phyloP scores from a whole-genome alignment of 1,140 invertebrate genomes.

The Drosophila seguyi region DNA sequence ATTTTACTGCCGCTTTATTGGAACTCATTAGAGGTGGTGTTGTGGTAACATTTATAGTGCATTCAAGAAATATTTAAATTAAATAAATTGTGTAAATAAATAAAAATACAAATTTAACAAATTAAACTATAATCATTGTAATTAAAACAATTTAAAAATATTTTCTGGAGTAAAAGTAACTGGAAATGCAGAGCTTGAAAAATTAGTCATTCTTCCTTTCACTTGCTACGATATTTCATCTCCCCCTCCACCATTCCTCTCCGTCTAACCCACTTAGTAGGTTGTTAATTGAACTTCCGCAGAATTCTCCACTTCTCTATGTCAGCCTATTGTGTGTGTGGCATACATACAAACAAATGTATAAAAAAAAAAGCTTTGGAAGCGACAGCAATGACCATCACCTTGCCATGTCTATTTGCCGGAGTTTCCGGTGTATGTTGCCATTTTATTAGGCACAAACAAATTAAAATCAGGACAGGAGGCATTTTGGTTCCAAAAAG shows the following conservation, averaged over 20 bases:
- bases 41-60: neutral
- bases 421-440: constrained; percentile 48
- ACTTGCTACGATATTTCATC: constrained; percentile 1
- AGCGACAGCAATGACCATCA: constrained; percentile 56
- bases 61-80: neutral
- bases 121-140: too few relatives aligned
- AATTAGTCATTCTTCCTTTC: constrained; percentile 11
- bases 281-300: constrained; percentile 69
- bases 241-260: neutral
- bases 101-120: too few relatives aligned
- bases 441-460: constrained; percentile 23
- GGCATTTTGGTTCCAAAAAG: constrained; percentile 3
- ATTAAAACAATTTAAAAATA: too few relatives aligned
- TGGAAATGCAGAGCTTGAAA: constrained; percentile 3
- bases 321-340: constrained; percentile 33
- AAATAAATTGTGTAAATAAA: neutral
- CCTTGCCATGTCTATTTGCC: constrained; percentile 47
- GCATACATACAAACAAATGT: constrained; percentile 11
- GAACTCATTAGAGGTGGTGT: neutral
- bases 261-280: constrained; percentile 11
- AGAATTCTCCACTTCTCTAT: constrained; percentile 46
- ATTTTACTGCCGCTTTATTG: constrained; percentile 30
- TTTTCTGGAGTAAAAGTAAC: neutral
- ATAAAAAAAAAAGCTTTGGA: constrained; percentile 12
- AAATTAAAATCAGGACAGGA: constrained; percentile 9